These are phyloP conservation scores for Branchipolynoe longqiensis DNA, from an alignment of 2,888 invertebrate species.

Conservation along the genomic window DNA sequence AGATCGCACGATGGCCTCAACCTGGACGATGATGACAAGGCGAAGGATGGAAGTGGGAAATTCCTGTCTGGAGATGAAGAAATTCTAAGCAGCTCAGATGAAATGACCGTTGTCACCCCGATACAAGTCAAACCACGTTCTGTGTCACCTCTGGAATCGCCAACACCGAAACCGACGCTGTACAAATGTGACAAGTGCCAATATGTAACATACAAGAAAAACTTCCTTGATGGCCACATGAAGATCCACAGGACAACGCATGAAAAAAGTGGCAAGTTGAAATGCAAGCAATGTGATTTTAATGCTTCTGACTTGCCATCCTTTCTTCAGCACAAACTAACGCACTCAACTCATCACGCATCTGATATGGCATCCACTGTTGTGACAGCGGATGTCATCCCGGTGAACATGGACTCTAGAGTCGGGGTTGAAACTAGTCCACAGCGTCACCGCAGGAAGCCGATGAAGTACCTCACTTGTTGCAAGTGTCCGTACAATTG, in stretches of 20 bases:
- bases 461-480: slow-evolving; percentile 75
- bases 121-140: background rate
- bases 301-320: slow-evolving; percentile 74
- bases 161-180: slow-evolving; percentile 65
- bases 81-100: slow-evolving; percentile 20
- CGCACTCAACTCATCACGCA: slow-evolving; percentile 66
- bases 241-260: slow-evolving; percentile 69
- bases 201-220: slow-evolving; percentile 73
- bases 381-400: background rate
- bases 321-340: slow-evolving; percentile 77
- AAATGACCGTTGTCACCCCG: background rate
- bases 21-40: too few relatives aligned
- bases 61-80: slow-evolving; percentile 43
- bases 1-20: slow-evolving; percentile 44
- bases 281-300: slow-evolving; percentile 76
- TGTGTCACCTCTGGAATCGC: background rate
- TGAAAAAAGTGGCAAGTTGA: slow-evolving; percentile 69
- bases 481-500: slow-evolving; percentile 75
- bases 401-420: background rate
- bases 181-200: slow-evolving; percentile 74
- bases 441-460: slow-evolving; percentile 71
- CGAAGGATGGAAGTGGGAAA: background rate
- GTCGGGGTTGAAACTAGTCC: slow-evolving; percentile 6
- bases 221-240: slow-evolving; percentile 72
- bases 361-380: background rate